Base-by-base conservation (phyloP, 2,113 vertebrate genomes). In the Pedionomus torquatus region DNA sequence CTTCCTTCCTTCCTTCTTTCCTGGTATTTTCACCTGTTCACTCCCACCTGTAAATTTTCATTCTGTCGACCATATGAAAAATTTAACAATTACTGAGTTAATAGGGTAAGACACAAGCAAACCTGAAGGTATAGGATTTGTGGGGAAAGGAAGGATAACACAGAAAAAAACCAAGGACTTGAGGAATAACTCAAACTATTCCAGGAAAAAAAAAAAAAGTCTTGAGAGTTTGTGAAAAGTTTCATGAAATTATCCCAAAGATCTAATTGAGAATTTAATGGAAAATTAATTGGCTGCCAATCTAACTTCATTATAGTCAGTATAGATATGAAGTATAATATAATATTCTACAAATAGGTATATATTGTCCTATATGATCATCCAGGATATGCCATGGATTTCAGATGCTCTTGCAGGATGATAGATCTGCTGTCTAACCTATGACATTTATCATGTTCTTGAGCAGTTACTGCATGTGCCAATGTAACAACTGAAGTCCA, bases 31-130 rank as follows among this genome's bases (percentile, higher is more conserved):
- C 17, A 79, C 5, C 17, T 48, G 14, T 11, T 54, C 25, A 17
- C 2, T 63, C 37, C 21, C 4, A 44, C 31, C 19, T 63, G 4
- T 66, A 66, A 54, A n/a, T 41, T 2, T 41, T 71, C 0, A 0
- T 31, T 80, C 48, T 70, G 18, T 5, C 24, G 93, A 70, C 4
- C 9, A 11, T 19, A 54, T 26, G 28, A 90, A 48, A 9, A 51
- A 46, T 72, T 55, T 20, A 86, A 65, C 26, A 64, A 11, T 31
- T 37, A 41, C 8, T 86, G 35, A 76, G 13, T 23, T 71, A 51
- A 46, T 21, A 82, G 39, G 8, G 39, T 60, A 12, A 79, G 48
- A 58, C 17, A 55, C 19, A 88, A 70, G 2, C 26, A 78, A 21
- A 54, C 28, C 24, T 82, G 55, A 63, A 87, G 35, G 19, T 10